A percentile compares a stretch with the other conserved stretches of the same genome.
phyloP scores from a whole-genome alignment of 2,113 vertebrate genomes.

The Brachypteracias leptosomus region DNA sequence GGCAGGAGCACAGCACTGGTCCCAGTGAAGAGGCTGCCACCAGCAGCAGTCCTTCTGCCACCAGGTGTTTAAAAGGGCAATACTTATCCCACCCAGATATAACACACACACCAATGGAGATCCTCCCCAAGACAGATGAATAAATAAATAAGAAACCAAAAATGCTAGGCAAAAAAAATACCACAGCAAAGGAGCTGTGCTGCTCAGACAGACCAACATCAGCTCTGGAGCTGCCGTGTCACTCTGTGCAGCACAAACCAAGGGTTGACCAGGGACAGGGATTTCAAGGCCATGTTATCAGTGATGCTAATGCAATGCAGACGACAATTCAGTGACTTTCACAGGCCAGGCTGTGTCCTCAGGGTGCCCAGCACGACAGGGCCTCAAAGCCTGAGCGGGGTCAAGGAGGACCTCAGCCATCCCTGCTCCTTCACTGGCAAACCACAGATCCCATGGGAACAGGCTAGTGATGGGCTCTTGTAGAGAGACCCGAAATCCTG shows the following conservation, averaged over 20 bases:
- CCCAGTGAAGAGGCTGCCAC: not conserved
- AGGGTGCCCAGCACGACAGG: accelerated
- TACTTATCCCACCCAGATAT: not conserved
- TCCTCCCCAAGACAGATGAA: not conserved
- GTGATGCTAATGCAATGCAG: not conserved
- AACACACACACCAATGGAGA: not conserved
- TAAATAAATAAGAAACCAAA: not conserved
- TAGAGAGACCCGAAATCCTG: not conserved
- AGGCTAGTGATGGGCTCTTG: not conserved
- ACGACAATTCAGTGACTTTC: not conserved
- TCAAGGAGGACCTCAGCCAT: not conserved
- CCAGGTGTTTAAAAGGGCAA: not conserved
- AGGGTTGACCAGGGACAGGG: not conserved
- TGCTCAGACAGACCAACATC: not conserved
- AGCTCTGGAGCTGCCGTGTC: not conserved
- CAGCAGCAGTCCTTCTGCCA: not conserved
- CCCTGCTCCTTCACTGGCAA: not conserved
- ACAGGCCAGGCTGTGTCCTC: not conserved
- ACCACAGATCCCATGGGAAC: not conserved
- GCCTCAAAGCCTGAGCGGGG: not conserved
- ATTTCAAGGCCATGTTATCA: not conserved
- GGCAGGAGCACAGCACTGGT: not conserved
- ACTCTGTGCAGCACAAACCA: not conserved
- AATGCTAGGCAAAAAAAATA: not conserved
- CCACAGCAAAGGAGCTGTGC: not conserved